phyloP scores from a whole-genome alignment of 2,888 invertebrate species.

The Petrolisthes manimaculis region DNA sequence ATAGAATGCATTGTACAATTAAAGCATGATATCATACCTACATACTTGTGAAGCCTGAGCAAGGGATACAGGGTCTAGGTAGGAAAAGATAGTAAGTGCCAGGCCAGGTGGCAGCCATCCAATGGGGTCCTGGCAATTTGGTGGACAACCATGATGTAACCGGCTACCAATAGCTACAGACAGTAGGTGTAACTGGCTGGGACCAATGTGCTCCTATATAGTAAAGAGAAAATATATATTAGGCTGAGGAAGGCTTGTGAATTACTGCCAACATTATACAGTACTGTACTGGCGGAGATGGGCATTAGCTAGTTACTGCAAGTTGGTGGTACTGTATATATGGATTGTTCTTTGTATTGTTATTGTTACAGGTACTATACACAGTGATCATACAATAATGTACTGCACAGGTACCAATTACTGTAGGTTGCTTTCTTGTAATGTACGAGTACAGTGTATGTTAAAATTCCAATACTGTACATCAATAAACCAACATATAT shows the following conservation, averaged over 20 bases:
- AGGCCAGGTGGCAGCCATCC: constrained; percentile 70
- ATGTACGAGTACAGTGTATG: too few relatives aligned
- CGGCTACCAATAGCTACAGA: constrained; percentile 68
- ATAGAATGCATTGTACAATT: too few relatives aligned
- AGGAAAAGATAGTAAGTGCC: constrained; percentile 70
- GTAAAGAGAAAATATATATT: background rate
- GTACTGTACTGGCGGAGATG: background rate
- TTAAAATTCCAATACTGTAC: too few relatives aligned
- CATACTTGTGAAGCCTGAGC: constrained; percentile 66
- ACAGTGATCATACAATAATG: too few relatives aligned
- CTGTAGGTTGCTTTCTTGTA: too few relatives aligned
- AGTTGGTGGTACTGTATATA: background rate
- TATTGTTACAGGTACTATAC: too few relatives aligned
- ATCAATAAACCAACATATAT: too few relatives aligned
- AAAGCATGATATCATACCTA: constrained; percentile 35
- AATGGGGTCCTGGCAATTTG: constrained; percentile 72
- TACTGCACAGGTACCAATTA: too few relatives aligned
- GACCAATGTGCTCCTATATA: constrained; percentile 66
- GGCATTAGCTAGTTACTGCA: background rate
- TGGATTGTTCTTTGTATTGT: too few relatives aligned
- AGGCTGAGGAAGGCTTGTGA: too few relatives aligned
- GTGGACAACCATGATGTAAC: constrained; percentile 71
- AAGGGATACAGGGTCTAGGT: constrained; percentile 70
- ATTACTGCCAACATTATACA: background rate
- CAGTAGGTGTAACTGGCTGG: constrained; percentile 71